Base-by-base conservation (phyloP, 2,797 vertebrate genomes). In the Chromis chromis region DNA sequence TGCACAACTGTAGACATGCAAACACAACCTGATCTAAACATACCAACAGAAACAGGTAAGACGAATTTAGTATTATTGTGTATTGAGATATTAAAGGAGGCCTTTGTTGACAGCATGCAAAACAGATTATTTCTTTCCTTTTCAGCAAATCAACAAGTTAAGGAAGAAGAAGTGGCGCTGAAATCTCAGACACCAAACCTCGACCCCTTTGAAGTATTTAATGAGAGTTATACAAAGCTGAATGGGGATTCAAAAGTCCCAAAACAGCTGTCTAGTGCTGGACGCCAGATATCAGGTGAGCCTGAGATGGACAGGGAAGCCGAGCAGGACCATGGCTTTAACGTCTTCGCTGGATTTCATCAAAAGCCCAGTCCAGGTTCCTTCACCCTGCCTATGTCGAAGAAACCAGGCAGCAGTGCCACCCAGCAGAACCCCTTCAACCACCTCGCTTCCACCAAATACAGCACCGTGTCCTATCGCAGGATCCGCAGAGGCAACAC, bases 401-500 rank as follows among this genome's bases (percentile, higher is more conserved):
- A 94, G 76, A 94, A 71, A 68, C 83, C 75, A 16, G 69, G 75
- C 31, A 17, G 10, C 46, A 19, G 36, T 0, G 2, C 5, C 0
- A 70, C 72, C 12, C 90, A 86, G 0, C 94, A 94, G 77, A 91
- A 90, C 0, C 94, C 96, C 53, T 94, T 96, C 72, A 91, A 96
- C 90, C 93, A 94, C 79, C 94, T 95, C 89, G 91, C 86, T 61
- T 93, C 95, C 4, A 94, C 95, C 78, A 94, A 95, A 74, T 99
- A 97, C 87, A 96, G 96, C 81, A 98, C 97, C 0, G 94, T 97
- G 87, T 99, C 97, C 60, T 99, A 98, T 84, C 94, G 97, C 65
- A 97, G 94, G 92, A 99, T 99, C 83, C 94, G 94, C 52, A 96
- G 94, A 89, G 98, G 98, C 76, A 98, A 98, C 92, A 98, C 97